phyloP scores from a whole-genome alignment of 23 tunicate genomes.

The Oikopleura dioica region DNA sequence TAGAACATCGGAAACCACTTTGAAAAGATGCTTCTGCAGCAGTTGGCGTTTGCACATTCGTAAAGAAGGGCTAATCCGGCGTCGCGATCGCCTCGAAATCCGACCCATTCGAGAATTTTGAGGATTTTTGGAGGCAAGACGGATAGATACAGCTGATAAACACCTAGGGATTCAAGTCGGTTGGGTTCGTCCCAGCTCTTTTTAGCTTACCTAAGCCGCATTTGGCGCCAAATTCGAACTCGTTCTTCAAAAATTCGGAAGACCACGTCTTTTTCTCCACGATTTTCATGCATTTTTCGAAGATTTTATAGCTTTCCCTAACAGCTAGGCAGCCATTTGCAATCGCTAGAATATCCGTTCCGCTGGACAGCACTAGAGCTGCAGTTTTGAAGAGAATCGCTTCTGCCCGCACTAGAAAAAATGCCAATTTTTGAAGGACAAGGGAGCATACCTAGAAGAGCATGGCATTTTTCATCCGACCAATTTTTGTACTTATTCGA shows the following conservation, averaged over 20 bases:
- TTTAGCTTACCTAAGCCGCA: no score
- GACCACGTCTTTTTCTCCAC: not conserved
- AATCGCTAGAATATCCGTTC: conserved; percentile 1
- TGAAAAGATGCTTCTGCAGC: not conserved
- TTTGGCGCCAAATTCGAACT: not conserved
- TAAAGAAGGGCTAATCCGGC: not conserved
- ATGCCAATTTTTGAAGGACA: no score
- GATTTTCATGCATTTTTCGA: not conserved
- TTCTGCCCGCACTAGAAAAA: not conserved
- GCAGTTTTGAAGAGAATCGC: not conserved
- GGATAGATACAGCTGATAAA: conserved; percentile 19
- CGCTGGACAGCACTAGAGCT: not conserved
- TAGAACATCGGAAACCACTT: not conserved
- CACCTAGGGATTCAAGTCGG: no score
- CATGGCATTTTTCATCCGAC: not conserved
- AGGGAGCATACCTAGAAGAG: no score
- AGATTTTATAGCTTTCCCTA: not conserved
- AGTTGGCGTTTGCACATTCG: not conserved
- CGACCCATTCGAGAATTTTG: conserved; percentile 66
- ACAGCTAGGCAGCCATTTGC: not conserved
- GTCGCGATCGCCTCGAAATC: conserved; percentile 18
- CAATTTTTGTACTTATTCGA: not conserved
- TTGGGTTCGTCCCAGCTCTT: no score
- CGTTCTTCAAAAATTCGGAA: not conserved
- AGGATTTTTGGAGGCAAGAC: conserved; percentile 43